Conservation (phyloP, 2,888 invertebrate genomes). For the Sinhomidia bicolor region DNA sequence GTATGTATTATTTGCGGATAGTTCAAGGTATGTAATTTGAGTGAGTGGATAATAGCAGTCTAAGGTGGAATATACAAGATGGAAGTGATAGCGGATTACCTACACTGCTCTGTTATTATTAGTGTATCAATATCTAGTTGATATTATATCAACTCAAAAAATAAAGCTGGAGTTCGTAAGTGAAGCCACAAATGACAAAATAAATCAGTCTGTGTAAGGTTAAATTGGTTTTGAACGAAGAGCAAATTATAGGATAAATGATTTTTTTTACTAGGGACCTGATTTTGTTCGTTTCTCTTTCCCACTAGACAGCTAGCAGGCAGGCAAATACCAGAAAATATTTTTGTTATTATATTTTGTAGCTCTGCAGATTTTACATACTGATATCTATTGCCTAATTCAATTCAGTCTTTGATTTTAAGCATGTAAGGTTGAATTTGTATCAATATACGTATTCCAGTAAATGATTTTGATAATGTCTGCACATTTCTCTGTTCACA, state of each 20-base stretch:
- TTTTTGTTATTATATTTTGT: slow-evolving; percentile 17
- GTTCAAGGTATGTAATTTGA: too few relatives aligned
- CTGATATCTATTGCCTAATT: slow-evolving; percentile 31
- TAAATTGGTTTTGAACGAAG: neutral
- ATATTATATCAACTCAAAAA: neutral
- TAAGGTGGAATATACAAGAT: too few relatives aligned
- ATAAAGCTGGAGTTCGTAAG: neutral
- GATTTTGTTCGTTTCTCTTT: neutral
- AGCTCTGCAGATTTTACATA: slow-evolving; percentile 18
- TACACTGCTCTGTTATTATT: too few relatives aligned
- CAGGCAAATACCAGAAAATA: neutral
- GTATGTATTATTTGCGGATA: too few relatives aligned
- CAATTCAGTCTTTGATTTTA: too few relatives aligned
- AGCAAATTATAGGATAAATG: neutral
- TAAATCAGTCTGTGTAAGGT: slow-evolving; percentile 39
- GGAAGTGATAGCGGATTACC: too few relatives aligned
- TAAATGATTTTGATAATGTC: neutral
- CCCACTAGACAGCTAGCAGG: slow-evolving; percentile 10
- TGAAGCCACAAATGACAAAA: neutral
- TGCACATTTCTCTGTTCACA: too few relatives aligned
- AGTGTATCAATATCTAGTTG: too few relatives aligned
- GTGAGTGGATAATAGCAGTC: too few relatives aligned
- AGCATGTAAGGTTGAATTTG: too few relatives aligned
- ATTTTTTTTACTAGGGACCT: neutral
- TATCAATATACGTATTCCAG: too few relatives aligned